phyloP scores from a whole-genome alignment of 2,888 invertebrate species.

The Dolomedes plantarius region DNA sequence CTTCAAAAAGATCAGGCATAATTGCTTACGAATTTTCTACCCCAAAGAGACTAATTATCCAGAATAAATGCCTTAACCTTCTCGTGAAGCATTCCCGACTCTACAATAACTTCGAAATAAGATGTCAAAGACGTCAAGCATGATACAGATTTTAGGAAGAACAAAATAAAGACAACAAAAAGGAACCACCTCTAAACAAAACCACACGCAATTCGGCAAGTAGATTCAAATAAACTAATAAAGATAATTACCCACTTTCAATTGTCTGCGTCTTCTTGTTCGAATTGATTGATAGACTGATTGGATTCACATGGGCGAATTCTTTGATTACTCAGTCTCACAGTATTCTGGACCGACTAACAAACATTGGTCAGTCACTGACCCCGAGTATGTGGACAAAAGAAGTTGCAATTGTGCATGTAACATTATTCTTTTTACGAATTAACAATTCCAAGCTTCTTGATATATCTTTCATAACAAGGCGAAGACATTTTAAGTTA shows the following conservation, averaged over 20 bases:
- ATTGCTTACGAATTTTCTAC: neutral
- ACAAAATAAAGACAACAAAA: neutral
- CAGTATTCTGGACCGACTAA: neutral
- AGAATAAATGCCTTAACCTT: neutral
- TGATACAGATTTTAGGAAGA: neutral
- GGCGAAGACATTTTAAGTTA: neutral
- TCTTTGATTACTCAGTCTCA: conserved; percentile 32
- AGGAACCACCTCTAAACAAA: conserved; percentile 25
- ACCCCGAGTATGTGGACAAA: conserved; percentile 31
- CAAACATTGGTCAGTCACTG: conserved; percentile 39
- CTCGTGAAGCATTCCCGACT: neutral
- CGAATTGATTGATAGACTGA: conserved; percentile 64
- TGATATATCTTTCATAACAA: neutral
- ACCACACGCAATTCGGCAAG: conserved; percentile 38
- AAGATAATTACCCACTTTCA: conserved; percentile 56
- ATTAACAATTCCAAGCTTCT: neutral
- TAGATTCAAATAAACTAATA: conserved; percentile 42
- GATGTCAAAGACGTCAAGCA: conserved; percentile 16
- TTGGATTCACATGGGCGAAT: conserved; percentile 57
- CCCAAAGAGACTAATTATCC: neutral
- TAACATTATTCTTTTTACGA: neutral
- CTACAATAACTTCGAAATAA: neutral
- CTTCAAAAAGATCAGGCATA: neutral
- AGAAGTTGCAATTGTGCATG: conserved; percentile 6
- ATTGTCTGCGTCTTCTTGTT: conserved; percentile 41